phyloP scores from a whole-genome alignment of 1,140 invertebrate genomes.

The Procambarus clarkii region DNA sequence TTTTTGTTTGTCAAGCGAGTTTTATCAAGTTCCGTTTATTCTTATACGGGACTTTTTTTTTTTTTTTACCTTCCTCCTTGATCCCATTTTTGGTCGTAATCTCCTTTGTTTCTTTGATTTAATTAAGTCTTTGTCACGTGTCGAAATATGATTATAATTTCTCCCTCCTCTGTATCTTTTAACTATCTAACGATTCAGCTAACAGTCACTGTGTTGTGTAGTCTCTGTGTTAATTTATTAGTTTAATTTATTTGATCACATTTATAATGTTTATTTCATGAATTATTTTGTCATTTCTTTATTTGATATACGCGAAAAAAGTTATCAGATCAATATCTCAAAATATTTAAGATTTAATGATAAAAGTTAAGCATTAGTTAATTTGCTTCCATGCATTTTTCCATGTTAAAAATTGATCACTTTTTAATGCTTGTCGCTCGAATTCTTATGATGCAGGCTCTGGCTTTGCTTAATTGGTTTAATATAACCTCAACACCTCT shows the following conservation, averaged over 20 bases:
- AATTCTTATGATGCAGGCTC: conserved; percentile 3
- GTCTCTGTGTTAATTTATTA: neutral
- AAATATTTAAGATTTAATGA: neutral
- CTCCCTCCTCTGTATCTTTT: conserved; percentile 49
- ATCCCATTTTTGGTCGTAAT: neutral
- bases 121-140: neutral
- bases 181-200: conserved; percentile 24
- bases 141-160: conserved; percentile 35
- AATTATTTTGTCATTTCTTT: conserved; percentile 20
- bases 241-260: neutral
- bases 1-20: conserved; percentile 5
- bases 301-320: neutral
- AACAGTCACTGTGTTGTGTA: neutral
- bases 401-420: neutral
- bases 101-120: neutral
- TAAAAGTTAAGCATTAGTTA: neutral
- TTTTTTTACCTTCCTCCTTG: conserved; percentile 5
- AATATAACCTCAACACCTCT: neutral
- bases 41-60: neutral
- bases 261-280: neutral
- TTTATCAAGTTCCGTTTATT: conserved; percentile 2
- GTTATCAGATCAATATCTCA: neutral
- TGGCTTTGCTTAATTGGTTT: neutral
- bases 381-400: conserved; percentile 4
- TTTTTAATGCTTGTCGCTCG: neutral